Evolutionary conservation across 2,797 vertebrate genomes (phyloP).

Genomic region (Pangasius larnaudii): DNA sequence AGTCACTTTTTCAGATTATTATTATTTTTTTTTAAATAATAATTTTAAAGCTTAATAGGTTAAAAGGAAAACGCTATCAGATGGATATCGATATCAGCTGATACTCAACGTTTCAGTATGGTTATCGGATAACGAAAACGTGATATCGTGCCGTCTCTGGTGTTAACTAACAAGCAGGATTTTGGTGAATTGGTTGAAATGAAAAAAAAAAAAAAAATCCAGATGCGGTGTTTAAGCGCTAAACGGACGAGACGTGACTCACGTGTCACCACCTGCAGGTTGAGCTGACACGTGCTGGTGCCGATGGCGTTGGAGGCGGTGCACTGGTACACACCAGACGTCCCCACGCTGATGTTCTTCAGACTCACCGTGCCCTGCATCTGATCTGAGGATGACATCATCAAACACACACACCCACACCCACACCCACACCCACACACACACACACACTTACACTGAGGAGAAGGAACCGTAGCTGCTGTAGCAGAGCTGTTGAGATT

Average conservation of each 20-base stretch:
- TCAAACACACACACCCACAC: background rate
- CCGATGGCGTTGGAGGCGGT: constrained; percentile 93
- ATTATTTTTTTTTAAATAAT: background rate
- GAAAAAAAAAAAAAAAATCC: background rate
- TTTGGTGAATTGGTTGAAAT: background rate
- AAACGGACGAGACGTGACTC: constrained; percentile 71
- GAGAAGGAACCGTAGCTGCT: background rate
- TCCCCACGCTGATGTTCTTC: constrained; percentile 91
- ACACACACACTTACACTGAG: background rate
- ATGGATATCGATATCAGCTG: background rate
- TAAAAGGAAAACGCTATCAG: background rate
- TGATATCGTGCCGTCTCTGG: background rate
- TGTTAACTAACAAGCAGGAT: background rate
- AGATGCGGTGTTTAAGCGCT: background rate
- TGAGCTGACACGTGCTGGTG: constrained; percentile 92
- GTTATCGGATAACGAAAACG: no score
- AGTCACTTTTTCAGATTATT: background rate
- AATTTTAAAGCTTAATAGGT: background rate
- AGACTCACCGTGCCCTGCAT: constrained; percentile 93
- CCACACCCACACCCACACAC: background rate
- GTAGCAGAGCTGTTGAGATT: background rate
- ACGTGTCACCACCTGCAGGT: constrained; percentile 93
- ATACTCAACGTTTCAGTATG: background rate
- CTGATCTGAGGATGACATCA: constrained; percentile 80
- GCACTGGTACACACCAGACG: constrained; percentile 95